A percentile compares a stretch with the other conserved stretches of the same genome.
Conservation (phyloP, 2,888 invertebrate genomes). For the Calameuta pallipes region DNA sequence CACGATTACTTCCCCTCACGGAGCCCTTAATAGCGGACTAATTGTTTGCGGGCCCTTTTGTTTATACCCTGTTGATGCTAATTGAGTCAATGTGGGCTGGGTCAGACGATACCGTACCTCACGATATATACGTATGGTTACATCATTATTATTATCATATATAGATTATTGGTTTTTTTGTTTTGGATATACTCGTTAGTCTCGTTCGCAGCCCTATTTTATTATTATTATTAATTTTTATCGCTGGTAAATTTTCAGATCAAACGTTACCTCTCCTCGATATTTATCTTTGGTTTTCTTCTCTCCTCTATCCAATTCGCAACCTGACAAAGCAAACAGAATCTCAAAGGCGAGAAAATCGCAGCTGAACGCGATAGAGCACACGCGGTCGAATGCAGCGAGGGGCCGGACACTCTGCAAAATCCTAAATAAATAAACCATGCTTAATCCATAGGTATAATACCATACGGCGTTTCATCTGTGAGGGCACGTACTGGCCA, state of each 20-base stretch:
- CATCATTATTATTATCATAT: no score
- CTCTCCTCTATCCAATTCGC: not conserved
- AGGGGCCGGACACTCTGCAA: conserved; percentile 8
- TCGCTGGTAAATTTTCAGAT: not conserved
- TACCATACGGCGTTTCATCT: not conserved
- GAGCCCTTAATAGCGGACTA: not conserved
- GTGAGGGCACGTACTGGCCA: not conserved
- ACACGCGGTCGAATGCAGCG: not conserved
- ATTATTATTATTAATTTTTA: not conserved
- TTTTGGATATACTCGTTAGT: not conserved
- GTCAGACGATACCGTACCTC: not conserved
- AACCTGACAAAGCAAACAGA: not conserved
- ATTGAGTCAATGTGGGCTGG: not conserved
- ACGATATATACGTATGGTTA: not conserved
- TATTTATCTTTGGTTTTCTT: not conserved
- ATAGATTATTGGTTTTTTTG: not conserved
- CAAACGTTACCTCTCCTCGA: not conserved
- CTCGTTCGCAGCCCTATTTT: not conserved
- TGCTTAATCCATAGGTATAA: conserved; percentile 9
- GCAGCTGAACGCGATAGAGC: not conserved
- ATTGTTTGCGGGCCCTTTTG: not conserved
- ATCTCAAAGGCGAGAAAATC: not conserved
- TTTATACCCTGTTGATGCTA: not conserved
- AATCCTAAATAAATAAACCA: conserved; percentile 19
- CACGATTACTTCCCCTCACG: not conserved